Evolutionary conservation across 2,113 vertebrate species (phyloP), one percentile per base, ranked within the genome.

Genomic region (Calyptommatus sinebrachiatus): DNA sequence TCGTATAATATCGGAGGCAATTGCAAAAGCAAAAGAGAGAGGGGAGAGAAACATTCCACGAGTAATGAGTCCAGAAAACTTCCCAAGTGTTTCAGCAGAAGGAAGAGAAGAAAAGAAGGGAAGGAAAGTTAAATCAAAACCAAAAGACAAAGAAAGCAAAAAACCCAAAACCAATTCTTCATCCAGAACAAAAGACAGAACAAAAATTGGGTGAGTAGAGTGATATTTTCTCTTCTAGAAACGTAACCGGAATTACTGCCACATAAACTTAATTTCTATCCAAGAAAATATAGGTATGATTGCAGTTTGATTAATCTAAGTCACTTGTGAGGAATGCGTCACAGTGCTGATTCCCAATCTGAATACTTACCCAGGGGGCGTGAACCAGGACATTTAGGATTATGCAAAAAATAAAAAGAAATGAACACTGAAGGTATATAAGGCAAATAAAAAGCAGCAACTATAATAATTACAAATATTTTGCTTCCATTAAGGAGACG

Each of bases 31-130:
- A 46, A 97, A 96, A 86, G 97, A 98, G 86, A 97, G 98, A 60
- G 98, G 98, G 72, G 98, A 98, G 89, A 97, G 97, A 91, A 99
- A 99, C 94, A 99, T 98, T 91, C 98, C 97, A 11, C 94, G 98
- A 68, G 97, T 99, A 79, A 98, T 99, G 97, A 99, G 97, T 87
- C 98, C 98, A 20, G 97, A 99, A 91, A 97, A 97, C 92, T 99
- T 99, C 89, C 97, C 98, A 83, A 97, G 95, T 91, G 97, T 96
- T 68, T 97, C 97, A 18, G 75, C 93, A 80, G 94, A 97, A 94
- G 94, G 95, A 88, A 92, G 93, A 91, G 91, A 96, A 3, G 96
- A 96, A 75, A 96, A 96, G 90, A 97, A 96, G 90, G 96, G 96
- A 22, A 81, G 94, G 83, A 95, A 96, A 90, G 89, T 92, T 74